Evolutionary conservation across 2,888 invertebrate species (phyloP).

Genomic region (Ptychoptera albimana): DNA sequence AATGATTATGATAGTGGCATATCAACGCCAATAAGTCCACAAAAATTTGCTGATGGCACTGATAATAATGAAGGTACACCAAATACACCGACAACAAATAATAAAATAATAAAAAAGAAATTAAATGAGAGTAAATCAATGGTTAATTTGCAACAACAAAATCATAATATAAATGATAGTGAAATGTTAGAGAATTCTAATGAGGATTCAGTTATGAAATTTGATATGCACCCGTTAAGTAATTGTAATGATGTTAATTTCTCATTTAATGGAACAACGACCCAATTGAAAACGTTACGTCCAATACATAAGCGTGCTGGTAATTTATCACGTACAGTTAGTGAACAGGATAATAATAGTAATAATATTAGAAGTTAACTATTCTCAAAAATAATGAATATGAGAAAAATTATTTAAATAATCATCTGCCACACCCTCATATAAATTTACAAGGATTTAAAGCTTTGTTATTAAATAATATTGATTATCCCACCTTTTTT

Average conservation of each 20-base stretch:
- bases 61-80: no score
- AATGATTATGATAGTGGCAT: conserved; percentile 43
- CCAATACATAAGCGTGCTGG: conserved; percentile 24
- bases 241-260: conserved; percentile 61
- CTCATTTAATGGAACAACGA: conserved; percentile 56
- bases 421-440: no score
- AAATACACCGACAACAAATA: no score
- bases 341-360: not conserved
- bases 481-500: no score
- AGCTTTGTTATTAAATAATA: no score
- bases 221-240: conserved; percentile 52
- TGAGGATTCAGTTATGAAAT: conserved; percentile 7
- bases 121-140: conserved; percentile 14
- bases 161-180: not conserved
- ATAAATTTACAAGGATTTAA: no score
- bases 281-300: conserved; percentile 59
- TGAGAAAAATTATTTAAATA: no score
- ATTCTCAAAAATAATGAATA: no score
- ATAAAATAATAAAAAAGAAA: no score
- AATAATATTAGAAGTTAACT: conserved; percentile 4
- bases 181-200: not conserved
- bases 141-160: not conserved
- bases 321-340: conserved; percentile 4
- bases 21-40: conserved; percentile 44
- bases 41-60: conserved; percentile 16